phyloP scores from a whole-genome alignment of 2,888 invertebrate genomes.

The Cordilura impudica region DNA sequence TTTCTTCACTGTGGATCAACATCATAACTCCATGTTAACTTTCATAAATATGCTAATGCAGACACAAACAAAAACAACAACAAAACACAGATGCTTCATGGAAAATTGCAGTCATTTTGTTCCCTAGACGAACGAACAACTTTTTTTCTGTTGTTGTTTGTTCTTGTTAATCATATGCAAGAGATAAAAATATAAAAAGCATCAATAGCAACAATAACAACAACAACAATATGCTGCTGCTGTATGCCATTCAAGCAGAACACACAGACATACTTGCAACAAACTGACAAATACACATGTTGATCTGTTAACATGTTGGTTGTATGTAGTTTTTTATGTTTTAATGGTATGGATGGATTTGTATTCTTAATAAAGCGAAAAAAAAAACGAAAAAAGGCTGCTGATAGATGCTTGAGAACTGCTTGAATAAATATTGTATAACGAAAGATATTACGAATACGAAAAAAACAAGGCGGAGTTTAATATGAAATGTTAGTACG shows the following conservation, averaged over 20 bases:
- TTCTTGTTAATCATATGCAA: constrained; percentile 33
- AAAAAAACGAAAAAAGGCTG: not conserved
- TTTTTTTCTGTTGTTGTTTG: constrained; percentile 1
- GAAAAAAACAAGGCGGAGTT: not conserved
- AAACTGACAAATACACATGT: constrained; percentile 21
- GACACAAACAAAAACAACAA: not conserved
- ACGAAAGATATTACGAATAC: not conserved
- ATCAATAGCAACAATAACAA: not conserved
- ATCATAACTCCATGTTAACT: constrained; percentile 44
- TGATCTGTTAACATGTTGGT: constrained; percentile 8
- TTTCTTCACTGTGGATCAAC: not conserved
- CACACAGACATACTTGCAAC: not conserved
- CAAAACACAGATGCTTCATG: constrained; percentile 13
- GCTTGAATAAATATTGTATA: not conserved
- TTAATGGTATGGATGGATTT: constrained; percentile 18
- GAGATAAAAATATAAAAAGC: not conserved
- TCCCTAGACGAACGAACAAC: not conserved
- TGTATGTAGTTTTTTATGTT: not conserved
- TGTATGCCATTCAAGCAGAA: not conserved
- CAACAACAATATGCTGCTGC: not conserved
- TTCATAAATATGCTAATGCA: constrained; percentile 38
- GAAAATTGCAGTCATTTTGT: constrained; percentile 24
- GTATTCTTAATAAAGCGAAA: constrained; percentile 16
- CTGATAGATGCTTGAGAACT: not conserved
- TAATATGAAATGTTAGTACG: not conserved